Base-by-base conservation (phyloP, 2,888 invertebrate species). In the Megamerina dolium region DNA sequence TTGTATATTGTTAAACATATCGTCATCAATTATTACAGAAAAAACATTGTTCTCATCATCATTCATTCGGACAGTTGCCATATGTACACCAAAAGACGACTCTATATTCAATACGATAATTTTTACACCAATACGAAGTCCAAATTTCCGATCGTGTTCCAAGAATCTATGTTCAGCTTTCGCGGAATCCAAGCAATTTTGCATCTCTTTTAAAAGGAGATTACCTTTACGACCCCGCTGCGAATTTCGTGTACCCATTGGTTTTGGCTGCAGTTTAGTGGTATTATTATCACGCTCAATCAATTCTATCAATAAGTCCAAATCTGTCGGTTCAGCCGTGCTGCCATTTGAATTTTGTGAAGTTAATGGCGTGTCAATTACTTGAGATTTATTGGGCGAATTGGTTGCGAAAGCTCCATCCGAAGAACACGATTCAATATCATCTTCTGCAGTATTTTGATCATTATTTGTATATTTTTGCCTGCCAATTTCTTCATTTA, bases 291-390 rank as follows among this genome's bases (percentile, higher is more conserved):
- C 49, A 2, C 43, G 47, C 29, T 53, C 43, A n/a, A 56, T 51
- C 1, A 56, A 37, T 6, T 48, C 50, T 8, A 54, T 38, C 13
- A 55, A 38, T 20, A 54, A 35, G 29, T 55, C 55, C 21, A 55
- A 36, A 17, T 54, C 54, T 5, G 47, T 46, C 13, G 45, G 39
- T 20, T 19, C 18, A 2, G 34, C 13, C 14, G 45, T 23, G 12
- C 45, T 37, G n/a, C n/a, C n/a, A 16, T 27, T 19, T 2, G 40
- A 39, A 23, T 41, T 9, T 26, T 45, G 45, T n/a, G 45, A 38
- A 23, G 30, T 29, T 13, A 34, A 36, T 3, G 37, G 16, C 13
- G 34, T 34, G n/a, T 41, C 26, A 6, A 46, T 44, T 10, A 14
- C 5, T 19, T 50, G 37, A 8, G 46, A 35, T 8, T 6, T 23